Conservation (phyloP, 2,888 invertebrate species). For the Pherbina coryleti region DNA sequence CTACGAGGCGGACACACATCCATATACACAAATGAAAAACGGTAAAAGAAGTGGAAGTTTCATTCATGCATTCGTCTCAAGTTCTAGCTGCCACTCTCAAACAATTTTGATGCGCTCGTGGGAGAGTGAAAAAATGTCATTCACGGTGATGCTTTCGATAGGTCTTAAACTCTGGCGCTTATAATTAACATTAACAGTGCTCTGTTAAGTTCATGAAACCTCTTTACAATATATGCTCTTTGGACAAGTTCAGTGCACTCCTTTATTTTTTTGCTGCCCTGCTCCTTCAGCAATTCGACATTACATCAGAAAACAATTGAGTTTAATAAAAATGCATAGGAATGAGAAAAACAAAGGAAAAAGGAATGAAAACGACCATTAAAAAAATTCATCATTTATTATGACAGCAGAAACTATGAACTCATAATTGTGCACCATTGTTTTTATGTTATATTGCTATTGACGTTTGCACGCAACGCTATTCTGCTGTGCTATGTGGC, state of each 20-base stretch:
- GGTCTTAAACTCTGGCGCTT: too few species aligned
- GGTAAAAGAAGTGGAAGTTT: too few species aligned
- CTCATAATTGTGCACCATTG: constrained; percentile 25
- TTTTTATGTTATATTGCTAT: constrained; percentile 15
- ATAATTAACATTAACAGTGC: too few species aligned
- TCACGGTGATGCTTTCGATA: too few species aligned
- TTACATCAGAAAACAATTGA: not conserved
- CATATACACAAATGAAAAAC: too few species aligned
- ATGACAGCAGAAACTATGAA: constrained; percentile 23
- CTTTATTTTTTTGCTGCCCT: not conserved
- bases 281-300: not conserved
- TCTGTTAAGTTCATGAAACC: too few species aligned
- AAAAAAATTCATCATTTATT: constrained; percentile 16
- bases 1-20: too few species aligned
- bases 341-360: not conserved
- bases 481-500: constrained; percentile 45
- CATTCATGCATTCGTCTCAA: too few species aligned
- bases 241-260: constrained; percentile 12
- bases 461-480: not conserved
- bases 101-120: too few species aligned
- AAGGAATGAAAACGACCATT: not conserved
- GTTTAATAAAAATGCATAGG: constrained; percentile 14
- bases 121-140: too few species aligned
- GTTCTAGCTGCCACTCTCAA: too few species aligned
- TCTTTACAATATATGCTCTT: too few species aligned